Base-by-base conservation (phyloP, 2,888 invertebrate genomes). In the Erpobdella octoculata region DNA sequence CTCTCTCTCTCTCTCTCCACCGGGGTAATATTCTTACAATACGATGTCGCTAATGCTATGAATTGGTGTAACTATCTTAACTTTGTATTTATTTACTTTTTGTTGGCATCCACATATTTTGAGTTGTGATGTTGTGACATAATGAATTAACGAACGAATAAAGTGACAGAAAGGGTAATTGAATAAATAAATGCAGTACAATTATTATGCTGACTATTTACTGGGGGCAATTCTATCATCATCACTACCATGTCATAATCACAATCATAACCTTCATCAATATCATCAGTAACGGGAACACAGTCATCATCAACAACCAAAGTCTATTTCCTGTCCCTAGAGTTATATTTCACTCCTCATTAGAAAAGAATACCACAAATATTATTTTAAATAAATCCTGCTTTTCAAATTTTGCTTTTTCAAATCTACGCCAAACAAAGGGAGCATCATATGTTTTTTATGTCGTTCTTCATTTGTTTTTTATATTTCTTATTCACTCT, bases 201-300 rank as follows among this genome's bases (percentile, higher is more conserved):
- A n/a, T n/a, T 15, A 41, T 12, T 15, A 12, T 41, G 46, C 12
- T 15, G 12, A n/a, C 12, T 15, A 15, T 41, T 15, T 41, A 41
- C n/a, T 41, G 15, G 15, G 12, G 46, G 46, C 46, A 37, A 21
- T 28, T 38, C 5, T 41, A 46, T 41, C 67, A 15, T 25, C 31
- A 35, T 64, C 64, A 33, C 12, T 0, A 46, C 15, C 67, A n/a
- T n/a, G 33, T 12, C 67, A 67, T 41, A 18, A 46, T 41, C 38
- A 37, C 25, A 8, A 25, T 67, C 46, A 46, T 67, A 37, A 67
- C 33, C 8, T 28, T 46, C 36, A 35, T 64, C 46, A 46, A 6
- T 33, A 41, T 67, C 67, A 67, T 41, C 65, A 64, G 15, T 33
- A 58, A 15, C 59, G 21, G 9, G 12, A 58, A 15, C 59, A 58